Conservation (phyloP, 2,888 invertebrate genomes). For the Subacronicta megacephala region DNA sequence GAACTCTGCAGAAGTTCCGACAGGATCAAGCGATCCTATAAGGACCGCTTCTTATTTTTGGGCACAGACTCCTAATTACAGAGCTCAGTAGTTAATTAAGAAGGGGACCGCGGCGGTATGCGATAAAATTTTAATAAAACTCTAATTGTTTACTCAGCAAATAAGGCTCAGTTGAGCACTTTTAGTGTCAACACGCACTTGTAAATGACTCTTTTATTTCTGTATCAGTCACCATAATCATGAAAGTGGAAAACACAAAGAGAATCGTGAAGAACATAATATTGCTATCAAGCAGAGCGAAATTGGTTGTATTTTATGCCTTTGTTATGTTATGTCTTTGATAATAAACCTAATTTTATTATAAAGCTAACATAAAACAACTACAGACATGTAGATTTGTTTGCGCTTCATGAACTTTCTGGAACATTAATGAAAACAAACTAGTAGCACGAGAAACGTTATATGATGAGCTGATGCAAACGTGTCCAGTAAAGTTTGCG, state of each 20-base stretch:
- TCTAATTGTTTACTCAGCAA: conserved; percentile 51
- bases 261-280: conserved; percentile 44
- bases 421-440: conserved; percentile 14
- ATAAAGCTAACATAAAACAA: conserved; percentile 41
- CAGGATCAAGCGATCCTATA: conserved; percentile 27
- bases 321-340: conserved; percentile 37
- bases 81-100: conserved; percentile 56
- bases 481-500: conserved; percentile 28
- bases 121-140: conserved; percentile 58
- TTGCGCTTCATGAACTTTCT: conserved; percentile 17
- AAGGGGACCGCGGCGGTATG: conserved; percentile 32
- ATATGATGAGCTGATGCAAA: conserved; percentile 30
- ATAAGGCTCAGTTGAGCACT: conserved; percentile 35
- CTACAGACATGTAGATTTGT: no score
- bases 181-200: conserved; percentile 32
- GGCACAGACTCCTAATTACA: conserved; percentile 54
- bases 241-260: conserved; percentile 34
- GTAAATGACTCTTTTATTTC: conserved; percentile 20
- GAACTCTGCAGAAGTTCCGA: conserved; percentile 38
- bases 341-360: conserved; percentile 45
- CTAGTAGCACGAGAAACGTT: background rate
- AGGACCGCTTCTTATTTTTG: conserved; percentile 48
- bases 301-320: conserved; percentile 45
- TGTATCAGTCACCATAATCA: conserved; percentile 35
- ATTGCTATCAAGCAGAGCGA: conserved; percentile 32